phyloP scores from a whole-genome alignment of 2,113 vertebrate species.

The Brachypteracias leptosomus region DNA sequence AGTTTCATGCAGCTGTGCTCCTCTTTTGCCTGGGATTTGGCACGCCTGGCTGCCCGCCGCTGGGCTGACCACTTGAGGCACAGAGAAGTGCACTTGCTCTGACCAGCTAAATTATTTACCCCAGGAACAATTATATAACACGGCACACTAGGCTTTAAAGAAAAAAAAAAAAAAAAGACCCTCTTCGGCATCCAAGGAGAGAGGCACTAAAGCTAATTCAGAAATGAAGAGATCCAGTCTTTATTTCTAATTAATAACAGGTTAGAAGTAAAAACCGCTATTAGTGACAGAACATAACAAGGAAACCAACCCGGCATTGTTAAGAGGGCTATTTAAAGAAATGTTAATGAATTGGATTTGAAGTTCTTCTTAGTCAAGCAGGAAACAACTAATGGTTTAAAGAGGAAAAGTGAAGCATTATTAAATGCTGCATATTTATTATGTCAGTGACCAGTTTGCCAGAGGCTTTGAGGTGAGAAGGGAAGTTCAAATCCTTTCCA shows the following conservation, averaged over 20 bases:
- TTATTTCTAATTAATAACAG: conserved; percentile 79
- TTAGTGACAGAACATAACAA: conserved; percentile 67
- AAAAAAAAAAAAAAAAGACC: background rate
- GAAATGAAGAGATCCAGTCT: conserved; percentile 54
- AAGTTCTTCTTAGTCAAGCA: conserved; percentile 73
- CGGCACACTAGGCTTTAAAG: background rate
- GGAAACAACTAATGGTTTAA: conserved; percentile 75
- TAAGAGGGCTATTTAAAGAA: conserved; percentile 76
- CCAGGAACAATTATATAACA: conserved; percentile 63
- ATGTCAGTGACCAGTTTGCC: conserved; percentile 77
- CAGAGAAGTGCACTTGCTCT: conserved; percentile 45
- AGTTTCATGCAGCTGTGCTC: conserved; percentile 69
- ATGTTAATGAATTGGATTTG: conserved; percentile 74
- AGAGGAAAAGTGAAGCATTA: conserved; percentile 75
- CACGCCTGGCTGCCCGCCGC: conserved; percentile 50
- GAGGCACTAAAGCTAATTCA: conserved; percentile 52
- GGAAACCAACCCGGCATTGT: conserved; percentile 60
- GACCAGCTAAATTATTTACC: conserved; percentile 79
- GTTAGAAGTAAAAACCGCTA: conserved; percentile 72
- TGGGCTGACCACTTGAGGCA: conserved; percentile 48
- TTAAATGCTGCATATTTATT: conserved; percentile 78
- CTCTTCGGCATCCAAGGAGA: conserved; percentile 35
- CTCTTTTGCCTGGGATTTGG: conserved; percentile 63
- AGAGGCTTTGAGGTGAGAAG: conserved; percentile 75
- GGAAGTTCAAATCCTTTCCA: conserved; percentile 57